Percentiles rank a stretch among this genome's conserved stretches.
These are phyloP conservation scores for Papilio machaon DNA, from an alignment of 1,140 invertebrate genomes.

Conservation along the genomic window DNA sequence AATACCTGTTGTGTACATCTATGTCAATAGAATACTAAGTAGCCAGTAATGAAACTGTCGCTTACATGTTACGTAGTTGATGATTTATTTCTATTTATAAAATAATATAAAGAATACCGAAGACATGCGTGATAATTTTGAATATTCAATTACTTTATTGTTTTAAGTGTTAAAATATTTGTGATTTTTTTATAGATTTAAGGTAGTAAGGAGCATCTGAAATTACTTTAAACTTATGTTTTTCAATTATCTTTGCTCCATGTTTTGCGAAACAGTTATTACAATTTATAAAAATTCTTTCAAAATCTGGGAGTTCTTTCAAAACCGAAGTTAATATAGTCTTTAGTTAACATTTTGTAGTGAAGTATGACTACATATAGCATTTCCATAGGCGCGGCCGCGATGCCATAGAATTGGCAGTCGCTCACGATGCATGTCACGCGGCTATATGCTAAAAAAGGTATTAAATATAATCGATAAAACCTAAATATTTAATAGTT, in stretches of 20 bases:
- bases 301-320: too few relatives aligned
- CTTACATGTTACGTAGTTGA: constrained; percentile 17
- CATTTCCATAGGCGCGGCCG: too few relatives aligned
- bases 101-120: background rate
- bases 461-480: background rate
- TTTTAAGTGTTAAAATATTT: background rate
- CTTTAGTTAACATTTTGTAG: too few relatives aligned
- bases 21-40: constrained; percentile 28
- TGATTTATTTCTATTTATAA: constrained; percentile 25
- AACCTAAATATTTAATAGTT: background rate
- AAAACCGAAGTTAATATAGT: background rate
- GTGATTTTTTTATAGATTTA: background rate
- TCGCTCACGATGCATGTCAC: too few relatives aligned
- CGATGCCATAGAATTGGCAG: too few relatives aligned
- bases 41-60: constrained; percentile 17
- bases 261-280: background rate
- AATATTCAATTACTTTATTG: background rate
- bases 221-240: background rate
- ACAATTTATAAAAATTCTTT: background rate
- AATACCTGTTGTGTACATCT: constrained; percentile 19
- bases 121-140: background rate
- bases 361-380: too few relatives aligned
- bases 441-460: too few relatives aligned
- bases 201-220: background rate
- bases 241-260: background rate